Evolutionary conservation across 2,888 invertebrate species (phyloP), one percentile per base, ranked within the genome.

Genomic region (Yponomeuta evonymella): DNA sequence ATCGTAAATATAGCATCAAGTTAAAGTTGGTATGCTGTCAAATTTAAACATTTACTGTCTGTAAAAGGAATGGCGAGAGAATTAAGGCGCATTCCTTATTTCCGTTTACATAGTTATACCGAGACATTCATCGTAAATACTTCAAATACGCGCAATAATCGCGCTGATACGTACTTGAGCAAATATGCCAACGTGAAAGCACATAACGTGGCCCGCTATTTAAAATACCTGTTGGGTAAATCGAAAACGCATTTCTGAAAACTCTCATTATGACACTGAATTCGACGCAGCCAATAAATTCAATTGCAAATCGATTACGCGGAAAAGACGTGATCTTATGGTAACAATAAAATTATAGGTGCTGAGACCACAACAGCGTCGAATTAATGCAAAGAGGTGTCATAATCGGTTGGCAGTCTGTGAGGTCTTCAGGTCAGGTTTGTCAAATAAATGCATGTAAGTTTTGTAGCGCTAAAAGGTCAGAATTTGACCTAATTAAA

Each of bases 171-270:
- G 3, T 15, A 58, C 1, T 58, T 58, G 51, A 58, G 15, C 51
- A 15, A 58, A 58, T 58, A 15, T 15, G 51, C 15, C 15, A 3
- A 58, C 51, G 51, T 58, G 51, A 58, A 58, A 58, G 51, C 15
- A 12, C 51, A 3, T 58, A 58, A 2, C 51, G 12, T 15, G 3
- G 51, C 15, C 51, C 12, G 15, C 51, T 15, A 15, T 15, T 58
- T 58, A 58, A 58, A 15, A 15, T 58, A 58, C 51, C 51, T 58
- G 51, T 58, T 58, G 51, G 51, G 51, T 58, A 15, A 15, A 70
- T 63, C 63, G 68, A 68, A 67, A 67, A 67, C 33, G 67, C 15
- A 67, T 36, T 68, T 68, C 68, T 30, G 29, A 68, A 51, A 68
- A 68, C 2, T 23, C 68, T 58, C 48, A 68, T 68, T 68, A 68